phyloP scores from a whole-genome alignment of 1,140 invertebrate species.

The Goniozus legneri region DNA sequence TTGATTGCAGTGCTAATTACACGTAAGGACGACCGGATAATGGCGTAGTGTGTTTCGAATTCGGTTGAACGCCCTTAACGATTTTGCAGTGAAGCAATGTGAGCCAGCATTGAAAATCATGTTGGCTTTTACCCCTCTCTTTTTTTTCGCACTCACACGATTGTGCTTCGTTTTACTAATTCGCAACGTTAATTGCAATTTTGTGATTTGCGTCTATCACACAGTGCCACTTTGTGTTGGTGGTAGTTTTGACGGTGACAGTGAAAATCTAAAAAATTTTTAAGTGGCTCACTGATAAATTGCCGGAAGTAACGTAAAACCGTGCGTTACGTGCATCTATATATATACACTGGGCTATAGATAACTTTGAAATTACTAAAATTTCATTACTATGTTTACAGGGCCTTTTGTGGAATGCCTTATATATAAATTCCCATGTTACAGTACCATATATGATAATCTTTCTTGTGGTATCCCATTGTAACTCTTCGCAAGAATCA shows the following conservation, averaged over 20 bases:
- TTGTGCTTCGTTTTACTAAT: constrained; percentile 16
- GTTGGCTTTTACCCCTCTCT: constrained; percentile 28
- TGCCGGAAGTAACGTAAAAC: constrained; percentile 50
- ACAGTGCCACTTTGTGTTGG: constrained; percentile 22
- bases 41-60: constrained; percentile 26
- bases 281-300: constrained; percentile 29
- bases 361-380: constrained; percentile 32
- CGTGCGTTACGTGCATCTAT: constrained; percentile 23
- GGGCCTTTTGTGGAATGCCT: constrained; percentile 6
- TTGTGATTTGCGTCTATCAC: too few species aligned
- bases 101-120: constrained; percentile 41
- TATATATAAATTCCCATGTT: too few species aligned
- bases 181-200: too few species aligned
- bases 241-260: constrained; percentile 30
- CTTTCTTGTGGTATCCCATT: too few species aligned
- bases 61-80: constrained; percentile 54
- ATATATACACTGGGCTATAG: constrained; percentile 21
- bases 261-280: constrained; percentile 28
- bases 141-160: constrained; percentile 16
- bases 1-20: constrained; percentile 20
- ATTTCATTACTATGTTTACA: constrained; percentile 19
- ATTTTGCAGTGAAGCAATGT: constrained; percentile 50
- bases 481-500: background rate
- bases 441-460: too few species aligned
- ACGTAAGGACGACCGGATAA: constrained; percentile 8